Base-by-base conservation (phyloP, 2,797 vertebrate species). In the Dallia pectoralis region DNA sequence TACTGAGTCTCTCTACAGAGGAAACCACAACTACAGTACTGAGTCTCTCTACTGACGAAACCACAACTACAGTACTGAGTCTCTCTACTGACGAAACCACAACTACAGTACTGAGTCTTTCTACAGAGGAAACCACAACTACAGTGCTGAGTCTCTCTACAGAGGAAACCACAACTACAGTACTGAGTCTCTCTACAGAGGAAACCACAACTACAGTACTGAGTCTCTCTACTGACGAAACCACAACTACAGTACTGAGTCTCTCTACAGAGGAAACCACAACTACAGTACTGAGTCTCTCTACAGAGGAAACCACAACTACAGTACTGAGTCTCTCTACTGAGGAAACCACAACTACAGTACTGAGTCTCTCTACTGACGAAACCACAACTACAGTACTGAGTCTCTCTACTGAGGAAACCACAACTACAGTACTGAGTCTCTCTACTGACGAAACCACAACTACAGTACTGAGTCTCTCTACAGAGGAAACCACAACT, bases 391-490 rank as follows among this genome's bases (percentile, higher is more conserved):
- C 7, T n/a, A 22, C 48, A 36, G 7, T 36, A 3, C 65, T 47
- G 33, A 19, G 18, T 67, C 65, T n/a, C 18, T 67, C 65, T 19
- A 36, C 33, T 36, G 33, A 36, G 33, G 3, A 36, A 36, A 36
- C 7, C 33, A 36, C 33, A 36, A 36, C 3, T 36, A 36, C 33
- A 36, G 7, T 19, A 11, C 33, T 8, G 32, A 40, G 1, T 67
- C 32, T n/a, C 32, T 67, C 65, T 44, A 36, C 33, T 36, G 33
- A 3, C 47, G 77, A 74, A 75, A 36, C 69, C 14, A 61, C 11
- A 75, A 5, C 64, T 61, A 68, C 33, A 18, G 2, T 11, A 62
- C 22, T 22, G 1, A 6, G 16, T 16, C 30, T 16, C 32, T 36
- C 64, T 40, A 8, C 30, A 4, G 33, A 36, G 33, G 33, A 36